These are phyloP conservation scores for Drosophila trapezifrons DNA, from an alignment of 1,140 invertebrate genomes.

Conservation along the genomic window DNA sequence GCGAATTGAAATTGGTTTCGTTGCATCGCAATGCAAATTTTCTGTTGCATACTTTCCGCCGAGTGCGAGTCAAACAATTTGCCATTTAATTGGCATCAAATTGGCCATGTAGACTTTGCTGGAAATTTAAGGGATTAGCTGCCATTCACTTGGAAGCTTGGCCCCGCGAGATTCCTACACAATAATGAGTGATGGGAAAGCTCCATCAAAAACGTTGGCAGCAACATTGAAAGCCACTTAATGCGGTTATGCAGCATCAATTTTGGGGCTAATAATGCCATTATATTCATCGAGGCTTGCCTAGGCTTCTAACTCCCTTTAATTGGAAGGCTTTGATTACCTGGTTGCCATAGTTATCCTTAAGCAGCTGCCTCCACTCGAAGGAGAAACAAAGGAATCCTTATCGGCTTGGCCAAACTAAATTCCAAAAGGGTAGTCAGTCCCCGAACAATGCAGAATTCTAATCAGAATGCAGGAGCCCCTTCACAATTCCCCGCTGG, in stretches of 20 bases:
- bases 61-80: conserved; percentile 24
- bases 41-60: conserved; percentile 21
- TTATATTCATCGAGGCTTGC: background rate
- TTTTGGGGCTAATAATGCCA: conserved; percentile 25
- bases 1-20: conserved; percentile 42
- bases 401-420: conserved; percentile 5
- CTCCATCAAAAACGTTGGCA: conserved; percentile 15
- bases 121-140: conserved; percentile 52
- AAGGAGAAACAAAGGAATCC: conserved; percentile 9
- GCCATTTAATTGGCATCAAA: conserved; percentile 59
- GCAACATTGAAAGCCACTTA: conserved; percentile 57
- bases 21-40: conserved; percentile 22
- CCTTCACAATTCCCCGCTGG: conserved; percentile 29
- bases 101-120: conserved; percentile 32
- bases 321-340: conserved; percentile 9
- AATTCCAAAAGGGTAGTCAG: conserved; percentile 11
- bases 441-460: conserved; percentile 25
- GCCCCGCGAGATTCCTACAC: conserved; percentile 15
- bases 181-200: conserved; percentile 32
- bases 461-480: conserved; percentile 47
- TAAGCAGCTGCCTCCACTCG: background rate
- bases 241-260: conserved; percentile 16
- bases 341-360: background rate
- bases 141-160: background rate
- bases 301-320: background rate